Conservation (phyloP, 2,888 invertebrate genomes). For the Ormyrus nitidulus region DNA sequence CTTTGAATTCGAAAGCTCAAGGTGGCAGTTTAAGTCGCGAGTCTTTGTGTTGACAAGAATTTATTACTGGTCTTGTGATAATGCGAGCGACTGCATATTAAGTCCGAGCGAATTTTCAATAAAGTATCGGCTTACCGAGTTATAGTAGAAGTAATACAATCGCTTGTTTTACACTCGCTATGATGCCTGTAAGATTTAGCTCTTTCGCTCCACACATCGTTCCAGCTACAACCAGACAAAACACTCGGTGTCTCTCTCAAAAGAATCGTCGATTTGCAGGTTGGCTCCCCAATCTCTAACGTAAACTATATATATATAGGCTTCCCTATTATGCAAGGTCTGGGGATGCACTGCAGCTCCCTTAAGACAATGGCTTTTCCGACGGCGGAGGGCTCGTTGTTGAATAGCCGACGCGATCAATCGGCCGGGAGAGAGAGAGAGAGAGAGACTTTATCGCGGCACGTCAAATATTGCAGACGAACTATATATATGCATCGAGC, state of each 20-base stretch:
- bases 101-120: constrained; percentile 23
- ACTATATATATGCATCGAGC: no score
- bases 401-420: constrained; percentile 21
- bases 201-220: neutral
- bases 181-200: neutral
- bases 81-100: neutral
- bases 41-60: constrained; percentile 19
- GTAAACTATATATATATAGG: no score
- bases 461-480: neutral
- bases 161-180: constrained; percentile 23
- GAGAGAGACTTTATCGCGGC: constrained; percentile 15
- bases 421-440: neutral
- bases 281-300: no score
- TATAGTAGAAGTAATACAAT: constrained; percentile 21
- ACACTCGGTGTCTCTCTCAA: no score
- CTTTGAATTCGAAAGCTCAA: no score
- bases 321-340: no score
- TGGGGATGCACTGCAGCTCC: no score
- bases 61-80: constrained; percentile 24
- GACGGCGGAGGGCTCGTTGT: constrained; percentile 15
- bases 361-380: constrained; percentile 30
- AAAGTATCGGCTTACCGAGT: constrained; percentile 20
- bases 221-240: no score
- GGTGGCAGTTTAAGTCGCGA: no score
- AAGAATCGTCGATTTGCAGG: no score